A percentile compares a stretch with the other conserved stretches of the same genome.
These are phyloP conservation scores for Anthopleura sola DNA, from an alignment of 64 coral and sea anemone genomes.

Conservation along the genomic window DNA sequence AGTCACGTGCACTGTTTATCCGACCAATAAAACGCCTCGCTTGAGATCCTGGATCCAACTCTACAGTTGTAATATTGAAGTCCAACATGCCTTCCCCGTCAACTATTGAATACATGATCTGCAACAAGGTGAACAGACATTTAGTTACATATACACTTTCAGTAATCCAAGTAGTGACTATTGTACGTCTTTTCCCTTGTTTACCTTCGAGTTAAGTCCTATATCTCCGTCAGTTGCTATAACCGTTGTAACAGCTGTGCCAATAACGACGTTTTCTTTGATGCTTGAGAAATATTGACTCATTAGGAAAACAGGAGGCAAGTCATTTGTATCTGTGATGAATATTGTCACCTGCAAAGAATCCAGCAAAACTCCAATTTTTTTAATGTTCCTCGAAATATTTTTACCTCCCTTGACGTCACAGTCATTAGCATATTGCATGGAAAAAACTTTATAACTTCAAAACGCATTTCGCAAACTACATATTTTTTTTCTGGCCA, in stretches of 20 bases:
- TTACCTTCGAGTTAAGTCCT: neutral
- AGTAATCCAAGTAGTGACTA: too few species aligned
- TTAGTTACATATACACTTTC: neutral
- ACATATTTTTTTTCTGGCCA: too few species aligned
- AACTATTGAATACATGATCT: neutral
- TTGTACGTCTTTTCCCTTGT: neutral
- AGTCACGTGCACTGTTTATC: neutral
- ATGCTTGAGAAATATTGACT: neutral
- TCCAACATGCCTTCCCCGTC: neutral
- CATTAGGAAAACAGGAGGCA: neutral
- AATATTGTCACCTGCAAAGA: neutral
- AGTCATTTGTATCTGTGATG: conserved; percentile 8
- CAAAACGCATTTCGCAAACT: too few species aligned
- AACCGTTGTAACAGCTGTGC: neutral
- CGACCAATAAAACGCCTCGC: neutral
- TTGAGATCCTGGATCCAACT: neutral
- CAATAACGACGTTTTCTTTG: neutral
- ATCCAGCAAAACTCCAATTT: too few species aligned
- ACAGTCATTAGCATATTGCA: too few species aligned
- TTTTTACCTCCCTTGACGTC: neutral
- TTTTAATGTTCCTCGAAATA: too few species aligned
- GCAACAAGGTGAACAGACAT: neutral
- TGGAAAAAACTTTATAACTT: too few species aligned
- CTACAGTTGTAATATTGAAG: neutral
- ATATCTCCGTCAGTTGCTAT: neutral